Evolutionary conservation across 2,888 invertebrate genomes (phyloP), one percentile per base, ranked within the genome.

Genomic region (Tetramorium bicarinatum): DNA sequence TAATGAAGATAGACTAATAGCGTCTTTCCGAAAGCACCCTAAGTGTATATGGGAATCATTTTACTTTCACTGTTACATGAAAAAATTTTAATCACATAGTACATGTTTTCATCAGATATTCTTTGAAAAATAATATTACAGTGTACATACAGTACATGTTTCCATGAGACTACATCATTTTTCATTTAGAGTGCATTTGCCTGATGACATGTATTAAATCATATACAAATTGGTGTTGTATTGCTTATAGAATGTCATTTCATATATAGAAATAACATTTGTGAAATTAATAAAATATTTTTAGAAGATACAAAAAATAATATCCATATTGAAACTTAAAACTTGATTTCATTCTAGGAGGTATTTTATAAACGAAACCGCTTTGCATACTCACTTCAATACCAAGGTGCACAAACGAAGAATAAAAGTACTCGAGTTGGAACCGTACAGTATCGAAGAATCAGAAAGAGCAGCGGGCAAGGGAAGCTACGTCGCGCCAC

Each of bases 401-500:
- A 97, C 98, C 0, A 99, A 98, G 95, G 97, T 97, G 0, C 99
- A 99, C 94, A 99, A 99, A 95, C 96, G 98, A 85, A 96, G 99
- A 86, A 93, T 99, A 76, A 98, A 98, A 95, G 98, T 98, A 0
- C 95, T 99, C n/a, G 98, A 98, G 95, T 91, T 96, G 54, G 98
- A 98, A 93, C 99, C 99, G 0, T 99, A 99, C 93, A 97, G 97
- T 21, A 96, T 98, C 86, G 98, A 98, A 93, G 99, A 99, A 90
- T 98, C 99, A 0, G 98, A 99, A 94, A 96, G 97, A 89, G 99
- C 99, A 0, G 99, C 98, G 18, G 99, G 99, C 0, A 96, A 96
- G 90, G 98, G 98, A 15, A 98, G 95, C 90, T 99, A 97, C 94
- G 95, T 97, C 87, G 94, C 96, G 79, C 96, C 99, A 0, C 95